phyloP scores from a whole-genome alignment of 2,797 vertebrate species.

The Loris lydekkerianus region DNA sequence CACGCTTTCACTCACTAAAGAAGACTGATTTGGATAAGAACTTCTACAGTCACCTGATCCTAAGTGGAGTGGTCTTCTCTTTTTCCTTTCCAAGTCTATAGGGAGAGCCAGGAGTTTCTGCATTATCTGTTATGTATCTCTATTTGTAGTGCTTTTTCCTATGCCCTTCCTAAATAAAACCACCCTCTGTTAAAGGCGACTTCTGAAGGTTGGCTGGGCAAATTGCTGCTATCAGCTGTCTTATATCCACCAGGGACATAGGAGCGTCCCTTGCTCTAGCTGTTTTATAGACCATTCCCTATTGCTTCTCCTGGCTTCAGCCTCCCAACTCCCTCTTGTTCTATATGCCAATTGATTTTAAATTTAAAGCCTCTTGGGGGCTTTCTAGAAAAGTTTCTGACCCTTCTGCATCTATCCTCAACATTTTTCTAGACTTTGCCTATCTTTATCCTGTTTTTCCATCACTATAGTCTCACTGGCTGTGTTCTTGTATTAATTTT shows the following conservation, averaged over 20 bases:
- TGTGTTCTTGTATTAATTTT: not conserved
- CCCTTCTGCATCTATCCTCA: not conserved
- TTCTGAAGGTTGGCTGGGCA: not conserved
- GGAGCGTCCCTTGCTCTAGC: not conserved
- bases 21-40: not conserved
- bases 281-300: not conserved
- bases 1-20: not conserved
- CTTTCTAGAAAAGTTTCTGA: not conserved
- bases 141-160: not conserved
- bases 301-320: not conserved
- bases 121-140: not conserved
- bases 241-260: not conserved
- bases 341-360: not conserved
- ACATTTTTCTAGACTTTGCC: not conserved
- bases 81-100: not conserved
- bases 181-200: not conserved
- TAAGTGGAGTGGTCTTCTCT: not conserved
- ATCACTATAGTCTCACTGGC: not conserved
- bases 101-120: not conserved
- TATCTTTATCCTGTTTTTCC: constrained; percentile 20
- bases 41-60: not conserved
- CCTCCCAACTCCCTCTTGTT: not conserved
- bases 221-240: not conserved
- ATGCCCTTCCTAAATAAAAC: not conserved
- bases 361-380: not conserved